phyloP scores from a whole-genome alignment of 1,140 invertebrate species.

The Melipona quadrifasciata region DNA sequence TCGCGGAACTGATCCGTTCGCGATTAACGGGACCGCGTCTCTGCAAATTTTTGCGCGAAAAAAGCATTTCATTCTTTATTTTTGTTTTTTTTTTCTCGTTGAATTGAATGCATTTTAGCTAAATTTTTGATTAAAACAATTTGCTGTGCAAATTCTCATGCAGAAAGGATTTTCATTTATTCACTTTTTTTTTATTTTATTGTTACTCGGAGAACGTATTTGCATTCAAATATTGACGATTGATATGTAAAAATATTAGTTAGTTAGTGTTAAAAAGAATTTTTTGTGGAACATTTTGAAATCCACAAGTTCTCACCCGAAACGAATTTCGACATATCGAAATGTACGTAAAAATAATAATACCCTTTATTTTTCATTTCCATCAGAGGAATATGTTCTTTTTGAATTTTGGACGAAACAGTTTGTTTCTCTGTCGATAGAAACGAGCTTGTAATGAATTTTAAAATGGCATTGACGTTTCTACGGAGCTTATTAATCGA shows the following conservation, averaged over 20 bases:
- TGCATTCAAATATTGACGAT: too few species aligned
- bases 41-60: not conserved
- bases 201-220: too few species aligned
- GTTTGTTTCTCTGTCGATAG: not conserved
- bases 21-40: constrained; percentile 8
- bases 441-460: not conserved
- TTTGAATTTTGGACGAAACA: not conserved
- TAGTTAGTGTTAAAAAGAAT: too few species aligned
- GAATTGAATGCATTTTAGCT: not conserved
- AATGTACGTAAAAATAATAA: too few species aligned
- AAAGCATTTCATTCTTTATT: not conserved
- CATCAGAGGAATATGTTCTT: not conserved
- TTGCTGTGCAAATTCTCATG: not conserved
- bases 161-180: not conserved
- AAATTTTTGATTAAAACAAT: not conserved
- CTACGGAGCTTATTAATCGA: not conserved
- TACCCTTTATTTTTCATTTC: not conserved
- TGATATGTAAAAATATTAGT: too few species aligned
- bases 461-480: not conserved
- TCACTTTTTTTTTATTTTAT: too few species aligned
- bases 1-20: constrained; percentile 22
- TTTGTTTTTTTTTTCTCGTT: not conserved
- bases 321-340: not conserved
- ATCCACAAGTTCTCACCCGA: not conserved
- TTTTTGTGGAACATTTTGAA: not conserved